These are phyloP conservation scores for Acheta domesticus DNA, from an alignment of 2,888 invertebrate species.

Conservation along the genomic window DNA sequence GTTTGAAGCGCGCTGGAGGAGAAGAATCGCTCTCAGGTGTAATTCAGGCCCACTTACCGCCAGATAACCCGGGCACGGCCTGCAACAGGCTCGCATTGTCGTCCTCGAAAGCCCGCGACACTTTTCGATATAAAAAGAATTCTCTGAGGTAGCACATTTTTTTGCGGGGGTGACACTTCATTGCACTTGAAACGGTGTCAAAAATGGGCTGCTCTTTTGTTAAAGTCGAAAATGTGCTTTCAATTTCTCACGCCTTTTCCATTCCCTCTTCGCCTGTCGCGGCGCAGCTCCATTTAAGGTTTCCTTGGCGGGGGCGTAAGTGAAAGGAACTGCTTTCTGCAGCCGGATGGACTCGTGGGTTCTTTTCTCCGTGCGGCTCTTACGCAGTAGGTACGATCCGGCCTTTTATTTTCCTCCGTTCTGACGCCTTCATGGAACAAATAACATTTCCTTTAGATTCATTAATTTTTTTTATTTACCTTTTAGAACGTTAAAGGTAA, in stretches of 20 bases:
- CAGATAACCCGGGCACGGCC: neutral
- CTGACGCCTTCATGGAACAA: neutral
- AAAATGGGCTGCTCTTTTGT: conserved; percentile 28
- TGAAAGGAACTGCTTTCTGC: neutral
- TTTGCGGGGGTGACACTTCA: conserved; percentile 27
- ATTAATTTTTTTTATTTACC: neutral
- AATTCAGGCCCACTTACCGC: neutral
- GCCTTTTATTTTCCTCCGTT: neutral
- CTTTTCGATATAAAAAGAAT: neutral
- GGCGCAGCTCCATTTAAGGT: neutral
- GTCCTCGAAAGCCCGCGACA: neutral
- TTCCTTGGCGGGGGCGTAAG: too few relatives aligned
- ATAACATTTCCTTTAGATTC: neutral
- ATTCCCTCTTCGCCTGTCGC: neutral
- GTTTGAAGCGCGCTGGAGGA: neutral
- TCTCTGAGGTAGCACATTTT: neutral
- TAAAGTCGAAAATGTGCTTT: conserved; percentile 18
- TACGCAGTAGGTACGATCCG: neutral
- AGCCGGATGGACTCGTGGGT: neutral
- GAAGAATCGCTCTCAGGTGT: neutral
- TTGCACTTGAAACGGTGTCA: conserved; percentile 35
- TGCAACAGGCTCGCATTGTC: neutral
- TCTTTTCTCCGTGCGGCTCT: neutral
- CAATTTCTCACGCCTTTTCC: neutral
- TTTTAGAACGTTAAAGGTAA: neutral